Conservation (phyloP, 2,113 vertebrate species). For the Podiceps cristatus region DNA sequence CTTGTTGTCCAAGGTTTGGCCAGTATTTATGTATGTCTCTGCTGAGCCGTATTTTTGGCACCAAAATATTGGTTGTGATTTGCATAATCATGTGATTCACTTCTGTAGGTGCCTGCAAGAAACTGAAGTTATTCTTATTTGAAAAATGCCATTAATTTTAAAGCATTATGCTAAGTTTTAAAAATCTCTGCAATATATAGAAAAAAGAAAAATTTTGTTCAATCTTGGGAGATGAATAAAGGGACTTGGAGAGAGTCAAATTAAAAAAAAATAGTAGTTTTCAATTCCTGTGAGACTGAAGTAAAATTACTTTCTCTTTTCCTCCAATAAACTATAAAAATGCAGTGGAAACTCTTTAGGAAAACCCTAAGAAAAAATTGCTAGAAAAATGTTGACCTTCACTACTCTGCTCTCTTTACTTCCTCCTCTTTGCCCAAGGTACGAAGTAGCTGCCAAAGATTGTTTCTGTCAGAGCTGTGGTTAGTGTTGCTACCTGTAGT, state of each 20-base stretch:
- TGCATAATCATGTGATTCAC: constrained; percentile 15
- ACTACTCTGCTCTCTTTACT: background rate
- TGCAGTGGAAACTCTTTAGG: background rate
- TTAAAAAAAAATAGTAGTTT: background rate
- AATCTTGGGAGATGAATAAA: background rate
- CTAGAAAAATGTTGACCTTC: background rate
- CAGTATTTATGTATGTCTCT: background rate
- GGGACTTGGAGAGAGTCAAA: background rate
- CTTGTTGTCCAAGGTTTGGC: background rate
- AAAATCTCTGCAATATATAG: background rate
- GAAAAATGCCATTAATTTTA: constrained; percentile 43
- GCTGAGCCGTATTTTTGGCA: constrained; percentile 48
- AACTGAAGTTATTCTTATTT: background rate
- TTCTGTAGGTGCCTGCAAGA: constrained; percentile 7
- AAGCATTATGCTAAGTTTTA: background rate
- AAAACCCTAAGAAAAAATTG: background rate
- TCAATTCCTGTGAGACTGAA: background rate
- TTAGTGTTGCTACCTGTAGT: background rate
- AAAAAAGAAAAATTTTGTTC: background rate
- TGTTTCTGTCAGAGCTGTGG: background rate
- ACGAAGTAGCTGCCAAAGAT: background rate
- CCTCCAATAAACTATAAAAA: background rate
- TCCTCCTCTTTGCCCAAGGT: background rate
- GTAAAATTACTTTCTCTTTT: background rate
- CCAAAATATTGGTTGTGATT: constrained; percentile 27